Evolutionary conservation across 2,797 vertebrate species (phyloP).

Genomic region (Manis pentadactyla): DNA sequence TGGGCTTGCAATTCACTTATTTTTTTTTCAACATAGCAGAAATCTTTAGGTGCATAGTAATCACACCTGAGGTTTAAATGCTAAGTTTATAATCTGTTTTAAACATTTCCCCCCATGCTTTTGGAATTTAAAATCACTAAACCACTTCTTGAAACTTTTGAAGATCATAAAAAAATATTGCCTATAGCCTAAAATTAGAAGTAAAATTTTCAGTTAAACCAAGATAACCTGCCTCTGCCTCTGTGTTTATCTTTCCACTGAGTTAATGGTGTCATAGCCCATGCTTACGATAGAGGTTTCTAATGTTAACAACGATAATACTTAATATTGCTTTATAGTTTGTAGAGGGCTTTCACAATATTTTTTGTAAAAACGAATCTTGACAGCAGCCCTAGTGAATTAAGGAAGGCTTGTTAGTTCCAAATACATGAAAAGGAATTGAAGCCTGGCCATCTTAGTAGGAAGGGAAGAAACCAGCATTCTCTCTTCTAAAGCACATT

Average conservation of each 20-base stretch:
- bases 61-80: conserved; percentile 13
- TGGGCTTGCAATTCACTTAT: not conserved
- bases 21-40: not conserved
- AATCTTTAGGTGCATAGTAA: conserved; percentile 19
- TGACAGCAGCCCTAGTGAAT: not conserved
- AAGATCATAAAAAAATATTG: not conserved
- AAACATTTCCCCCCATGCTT: conserved; percentile 14
- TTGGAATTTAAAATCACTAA: conserved; percentile 52
- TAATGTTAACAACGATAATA: not conserved
- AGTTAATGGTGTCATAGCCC: not conserved
- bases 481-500: not conserved
- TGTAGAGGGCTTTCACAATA: not conserved
- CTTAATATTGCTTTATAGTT: not conserved
- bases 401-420: not conserved
- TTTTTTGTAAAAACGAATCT: not conserved
- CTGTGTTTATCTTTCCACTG: conserved; percentile 3
- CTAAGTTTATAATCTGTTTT: conserved; percentile 51
- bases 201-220: conserved; percentile 36
- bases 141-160: conserved; percentile 24
- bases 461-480: not conserved
- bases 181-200: not conserved
- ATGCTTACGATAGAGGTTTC: not conserved
- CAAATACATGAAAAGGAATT: not conserved
- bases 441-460: not conserved
- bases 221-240: not conserved